Base-by-base conservation (phyloP, 2,888 invertebrate species). In the Nomada lathburiana region DNA sequence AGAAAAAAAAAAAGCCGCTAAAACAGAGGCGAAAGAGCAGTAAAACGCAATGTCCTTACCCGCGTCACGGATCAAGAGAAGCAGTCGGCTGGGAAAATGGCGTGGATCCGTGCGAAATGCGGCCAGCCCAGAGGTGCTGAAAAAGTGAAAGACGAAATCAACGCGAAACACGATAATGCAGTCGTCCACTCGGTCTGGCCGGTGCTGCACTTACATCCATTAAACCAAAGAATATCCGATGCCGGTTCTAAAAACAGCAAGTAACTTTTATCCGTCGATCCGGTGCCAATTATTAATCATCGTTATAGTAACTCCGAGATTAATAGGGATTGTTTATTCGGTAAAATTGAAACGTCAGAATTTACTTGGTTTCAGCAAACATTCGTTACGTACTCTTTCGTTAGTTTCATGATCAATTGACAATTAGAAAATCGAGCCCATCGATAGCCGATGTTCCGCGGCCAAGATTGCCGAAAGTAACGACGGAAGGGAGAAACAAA, bases 11-110 rank as follows among this genome's bases (percentile, higher is more conserved):
- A 80, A 50, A 53, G 52, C 0, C 0, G 20, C 20, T 9, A 36
- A 11, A 29, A 57, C 59, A 13, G 4, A 18, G 47, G 52, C 26
- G 50, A 53, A 53, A 5, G 36, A 59, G 36, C 42, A 18, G 75
- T 50, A 63, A 75, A 69, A 55, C 26, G 75, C 42, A 13, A 50
- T 53, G 69, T 78, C 23, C 55, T 64, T 68, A 75, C 55, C 23
- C n/a, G 47, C 64, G 59, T 74, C 65, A 47, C 65, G 69, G 59
- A 70, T 76, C 64, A 64, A 23, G 42, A 20, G 55, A 68, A 47
- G 52, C 69, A 70, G 64, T 60, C 76, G 76, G 64, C 79, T 76
- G 79, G 76, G 69, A 79, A 79, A 76, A 76, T 59, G 65, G 63
- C 76, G 70, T 64, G 79, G 59, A 79, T 76, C 64, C 79, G 76